phyloP scores from a whole-genome alignment of 1,140 invertebrate species.

The Trichogramma pretiosum region DNA sequence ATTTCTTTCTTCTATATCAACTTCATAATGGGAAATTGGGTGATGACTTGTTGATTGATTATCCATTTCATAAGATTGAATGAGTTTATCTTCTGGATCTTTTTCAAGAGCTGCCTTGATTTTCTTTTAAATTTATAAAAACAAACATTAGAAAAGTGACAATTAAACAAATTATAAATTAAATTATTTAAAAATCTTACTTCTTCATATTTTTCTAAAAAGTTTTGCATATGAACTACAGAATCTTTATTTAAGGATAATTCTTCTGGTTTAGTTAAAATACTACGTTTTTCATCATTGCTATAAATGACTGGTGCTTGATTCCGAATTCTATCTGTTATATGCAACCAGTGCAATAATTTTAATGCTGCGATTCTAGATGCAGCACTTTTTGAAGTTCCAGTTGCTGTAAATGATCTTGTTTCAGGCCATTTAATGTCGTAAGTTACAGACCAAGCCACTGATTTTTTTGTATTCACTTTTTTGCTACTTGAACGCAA shows the following conservation, averaged over 20 bases:
- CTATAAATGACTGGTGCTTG: conserved; percentile 16
- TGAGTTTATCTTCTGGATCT: neutral
- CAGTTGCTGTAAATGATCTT: conserved; percentile 20
- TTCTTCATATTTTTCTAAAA: conserved; percentile 25
- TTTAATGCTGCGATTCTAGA: conserved; percentile 20
- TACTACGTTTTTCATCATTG: neutral
- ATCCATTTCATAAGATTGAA: neutral
- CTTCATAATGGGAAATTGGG: conserved; percentile 1
- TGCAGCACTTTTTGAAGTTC: conserved; percentile 23
- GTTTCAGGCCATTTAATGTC: conserved; percentile 31
- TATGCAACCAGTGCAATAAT: conserved; percentile 31
- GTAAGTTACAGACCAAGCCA: conserved; percentile 20
- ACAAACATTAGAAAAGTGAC: conserved; percentile 2
- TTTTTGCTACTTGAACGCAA: neutral
- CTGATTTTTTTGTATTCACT: neutral
- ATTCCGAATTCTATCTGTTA: conserved; percentile 19
- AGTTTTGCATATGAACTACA: conserved; percentile 16
- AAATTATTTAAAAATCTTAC: conserved; percentile 17
- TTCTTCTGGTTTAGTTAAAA: neutral
- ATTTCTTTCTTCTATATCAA: conserved; percentile 2
- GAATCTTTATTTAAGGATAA: conserved; percentile 22
- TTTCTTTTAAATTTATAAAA: conserved; percentile 4
- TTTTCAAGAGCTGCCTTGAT: neutral
- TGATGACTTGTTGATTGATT: neutral
- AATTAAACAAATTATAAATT: neutral